A percentile compares a stretch with the other conserved stretches of the same genome.
These are phyloP conservation scores for Papilio xuthus DNA, from an alignment of 1,140 invertebrate species.

Conservation along the genomic window DNA sequence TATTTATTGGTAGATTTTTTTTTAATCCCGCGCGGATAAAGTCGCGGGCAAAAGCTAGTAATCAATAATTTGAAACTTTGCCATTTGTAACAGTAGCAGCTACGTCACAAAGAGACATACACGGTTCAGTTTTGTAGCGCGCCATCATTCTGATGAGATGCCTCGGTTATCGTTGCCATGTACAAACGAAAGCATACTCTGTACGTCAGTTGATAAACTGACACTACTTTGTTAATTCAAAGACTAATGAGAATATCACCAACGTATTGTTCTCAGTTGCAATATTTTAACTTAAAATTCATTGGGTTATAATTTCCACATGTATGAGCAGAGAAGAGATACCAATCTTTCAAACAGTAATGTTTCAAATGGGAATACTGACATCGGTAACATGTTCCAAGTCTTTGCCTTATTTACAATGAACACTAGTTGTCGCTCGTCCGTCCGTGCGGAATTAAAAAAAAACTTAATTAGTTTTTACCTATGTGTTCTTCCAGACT, in stretches of 20 bases:
- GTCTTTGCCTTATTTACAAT: too few relatives aligned
- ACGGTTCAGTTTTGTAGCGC: not conserved
- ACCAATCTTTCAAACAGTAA: too few relatives aligned
- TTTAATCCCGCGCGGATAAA: too few relatives aligned
- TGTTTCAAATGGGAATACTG: too few relatives aligned
- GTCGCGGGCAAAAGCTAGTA: not conserved
- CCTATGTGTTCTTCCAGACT: too few relatives aligned
- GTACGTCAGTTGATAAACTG: not conserved
- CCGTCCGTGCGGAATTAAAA: too few relatives aligned
- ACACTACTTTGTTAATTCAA: not conserved
- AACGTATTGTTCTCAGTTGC: not conserved
- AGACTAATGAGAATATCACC: not conserved
- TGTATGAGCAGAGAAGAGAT: not conserved
- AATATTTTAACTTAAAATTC: not conserved
- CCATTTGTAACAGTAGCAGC: not conserved
- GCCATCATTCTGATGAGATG: conserved; percentile 18
- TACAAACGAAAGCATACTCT: conserved; percentile 2
- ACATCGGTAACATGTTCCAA: too few relatives aligned
- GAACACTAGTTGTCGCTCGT: too few relatives aligned
- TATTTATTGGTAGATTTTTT: too few relatives aligned
- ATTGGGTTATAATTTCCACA: not conserved
- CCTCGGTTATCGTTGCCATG: not conserved
- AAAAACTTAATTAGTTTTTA: too few relatives aligned
- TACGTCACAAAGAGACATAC: not conserved
- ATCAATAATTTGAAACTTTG: not conserved